These are phyloP conservation scores for Acronicta alni DNA, from an alignment of 2,888 invertebrate genomes.

Conservation along the genomic window DNA sequence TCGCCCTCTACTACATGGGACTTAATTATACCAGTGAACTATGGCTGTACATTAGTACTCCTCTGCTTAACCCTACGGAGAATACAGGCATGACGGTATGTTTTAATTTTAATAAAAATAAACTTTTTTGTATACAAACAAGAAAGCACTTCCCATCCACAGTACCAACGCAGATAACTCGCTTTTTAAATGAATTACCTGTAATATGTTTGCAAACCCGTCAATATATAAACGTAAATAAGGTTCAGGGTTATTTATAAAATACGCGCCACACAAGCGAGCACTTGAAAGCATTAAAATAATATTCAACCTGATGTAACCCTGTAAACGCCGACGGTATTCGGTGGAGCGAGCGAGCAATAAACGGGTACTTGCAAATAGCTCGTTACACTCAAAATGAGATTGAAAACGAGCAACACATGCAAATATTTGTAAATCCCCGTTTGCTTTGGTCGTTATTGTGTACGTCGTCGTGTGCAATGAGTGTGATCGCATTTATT, in stretches of 20 bases:
- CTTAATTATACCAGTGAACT: no score
- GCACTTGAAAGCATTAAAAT: constrained; percentile 47
- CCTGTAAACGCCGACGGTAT: constrained; percentile 39
- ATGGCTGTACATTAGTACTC: no score
- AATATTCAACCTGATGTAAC: constrained; percentile 48
- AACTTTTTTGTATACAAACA: no score
- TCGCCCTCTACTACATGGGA: no score
- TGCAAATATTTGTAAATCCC: constrained; percentile 63
- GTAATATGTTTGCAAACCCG: background rate
- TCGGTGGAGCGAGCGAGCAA: constrained; percentile 40
- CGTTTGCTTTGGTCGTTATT: constrained; percentile 47
- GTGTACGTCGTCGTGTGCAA: constrained; percentile 39
- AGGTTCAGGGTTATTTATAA: constrained; percentile 38
- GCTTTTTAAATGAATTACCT: background rate
- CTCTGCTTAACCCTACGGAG: no score
- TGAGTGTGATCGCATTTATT: constrained; percentile 27
- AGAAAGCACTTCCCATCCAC: background rate
- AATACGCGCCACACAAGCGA: constrained; percentile 28
- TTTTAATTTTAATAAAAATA: no score
- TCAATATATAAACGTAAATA: constrained; percentile 19
- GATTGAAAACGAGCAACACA: constrained; percentile 61
- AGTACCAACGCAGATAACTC: background rate
- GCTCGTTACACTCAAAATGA: constrained; percentile 68
- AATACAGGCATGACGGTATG: no score
- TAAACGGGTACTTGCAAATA: constrained; percentile 62